Evolutionary conservation across 2,113 vertebrate genomes (phyloP), one percentile per base, ranked within the genome.

Genomic region (Gavia stellata): DNA sequence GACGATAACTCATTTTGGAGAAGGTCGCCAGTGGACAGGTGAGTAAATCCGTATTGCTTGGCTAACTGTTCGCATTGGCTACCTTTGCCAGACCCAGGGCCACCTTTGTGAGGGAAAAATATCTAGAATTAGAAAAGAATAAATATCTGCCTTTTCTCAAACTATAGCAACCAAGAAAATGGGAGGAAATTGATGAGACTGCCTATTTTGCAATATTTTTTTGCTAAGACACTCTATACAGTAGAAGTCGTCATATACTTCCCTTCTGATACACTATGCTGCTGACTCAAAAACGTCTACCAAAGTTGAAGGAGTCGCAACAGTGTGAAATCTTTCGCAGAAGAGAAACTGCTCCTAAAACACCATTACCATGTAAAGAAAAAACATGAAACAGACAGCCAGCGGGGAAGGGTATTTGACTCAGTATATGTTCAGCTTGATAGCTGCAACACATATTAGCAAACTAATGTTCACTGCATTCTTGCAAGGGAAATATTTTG

Each of bases 31-130:
- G 97, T 77, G 1, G 98, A 98, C 66, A 99, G 92, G 9, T 98
- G 96, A 33, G 96, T 98, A 85, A 99, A 98, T 73, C 98, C 98
- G 0, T 99, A 99, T 92, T 98, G 98, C 94, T 98, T 98, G 92
- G 98, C 98, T 95, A 99, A 96, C 95, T 98, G 98, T 97, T 98
- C 97, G 29, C 99, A 99, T 36, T 99, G 99, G 33, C 98, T 98
- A 38, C 98, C 95, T 98, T 99, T 99, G 65, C 99, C 99, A 50
- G 99, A 99, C 72, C 98, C 98, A 3, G 99, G 99, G 17, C 99
- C 99, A 90, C 99, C 99, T 99, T 90, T 34, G 65, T 67, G 62
- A 92, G 61, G 42, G 65, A 61, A 84, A 79, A 20, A 87, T 24
- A 79, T 23, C 24, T 10, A 79, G 53, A 92, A 94, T 96, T 89